Conservation (phyloP, 2,797 vertebrate genomes). For the Pelobates cultripes region DNA sequence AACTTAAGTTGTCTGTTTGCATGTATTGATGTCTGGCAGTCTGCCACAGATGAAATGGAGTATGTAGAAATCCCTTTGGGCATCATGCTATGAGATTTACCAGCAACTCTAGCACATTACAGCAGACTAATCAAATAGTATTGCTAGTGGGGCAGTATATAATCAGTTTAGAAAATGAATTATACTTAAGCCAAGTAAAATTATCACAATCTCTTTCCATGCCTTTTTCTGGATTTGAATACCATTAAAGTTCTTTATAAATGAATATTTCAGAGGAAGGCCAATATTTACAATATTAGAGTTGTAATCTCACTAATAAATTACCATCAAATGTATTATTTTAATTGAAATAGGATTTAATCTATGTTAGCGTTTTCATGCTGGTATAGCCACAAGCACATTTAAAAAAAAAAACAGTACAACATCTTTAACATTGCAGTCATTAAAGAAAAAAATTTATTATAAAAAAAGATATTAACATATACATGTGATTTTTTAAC, state of each 20-base stretch:
- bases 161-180: slow-evolving; percentile 27
- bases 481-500: too few relatives aligned
- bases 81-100: slow-evolving; percentile 30
- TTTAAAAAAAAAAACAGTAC: too few relatives aligned
- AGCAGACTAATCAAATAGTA: slow-evolving; percentile 49
- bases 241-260: background rate
- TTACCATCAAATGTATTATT: too few relatives aligned
- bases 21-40: slow-evolving; percentile 54
- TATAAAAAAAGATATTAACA: too few relatives aligned
- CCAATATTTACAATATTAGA: background rate
- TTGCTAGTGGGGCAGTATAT: background rate
- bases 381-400: too few relatives aligned
- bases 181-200: background rate
- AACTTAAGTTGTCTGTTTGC: slow-evolving; percentile 48
- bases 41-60: slow-evolving; percentile 53
- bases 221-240: background rate
- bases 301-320: too few relatives aligned
- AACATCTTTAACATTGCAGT: too few relatives aligned
- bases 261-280: background rate
- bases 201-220: background rate
- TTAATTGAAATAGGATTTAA: too few relatives aligned
- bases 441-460: too few relatives aligned
- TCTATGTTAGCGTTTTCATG: too few relatives aligned
- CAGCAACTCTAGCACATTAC: slow-evolving; percentile 21
- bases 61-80: background rate